Conservation (phyloP, 37 sponge, comb jelly and placozoan genomes). For the Ephydatia muelleri region DNA sequence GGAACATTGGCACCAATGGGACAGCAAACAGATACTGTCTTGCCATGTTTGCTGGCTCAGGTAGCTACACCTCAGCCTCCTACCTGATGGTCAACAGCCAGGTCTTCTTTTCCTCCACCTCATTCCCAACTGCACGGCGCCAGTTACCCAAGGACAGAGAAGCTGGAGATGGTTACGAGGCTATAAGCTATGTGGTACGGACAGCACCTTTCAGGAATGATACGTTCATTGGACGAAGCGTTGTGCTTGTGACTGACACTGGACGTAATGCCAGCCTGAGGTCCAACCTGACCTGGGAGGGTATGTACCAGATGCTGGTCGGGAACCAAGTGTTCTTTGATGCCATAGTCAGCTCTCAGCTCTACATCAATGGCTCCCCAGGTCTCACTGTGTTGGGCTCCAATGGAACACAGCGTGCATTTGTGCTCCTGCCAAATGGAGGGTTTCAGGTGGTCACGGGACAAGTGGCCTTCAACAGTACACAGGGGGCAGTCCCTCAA, state of each 20-base stretch:
- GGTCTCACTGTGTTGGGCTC: slow-evolving; percentile 30
- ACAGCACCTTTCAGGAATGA: slow-evolving; percentile 41
- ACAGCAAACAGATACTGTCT: slow-evolving; percentile 46
- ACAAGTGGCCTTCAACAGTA: background rate
- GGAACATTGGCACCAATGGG: slow-evolving; percentile 7
- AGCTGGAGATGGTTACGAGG: slow-evolving; percentile 56
- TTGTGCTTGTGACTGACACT: slow-evolving; percentile 31
- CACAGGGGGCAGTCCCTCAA: slow-evolving; percentile 10
- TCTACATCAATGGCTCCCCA: background rate
- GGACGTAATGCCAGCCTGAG: slow-evolving; percentile 4
- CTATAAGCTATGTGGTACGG: slow-evolving; percentile 12
- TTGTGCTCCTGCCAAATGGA: background rate
- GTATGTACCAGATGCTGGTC: slow-evolving; percentile 4
- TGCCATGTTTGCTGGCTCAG: slow-evolving; percentile 44
- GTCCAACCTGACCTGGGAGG: slow-evolving; percentile 8
- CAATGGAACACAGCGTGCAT: background rate
- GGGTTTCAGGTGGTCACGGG: background rate
- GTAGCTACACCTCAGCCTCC: background rate
- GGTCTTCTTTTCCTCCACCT: slow-evolving; percentile 15
- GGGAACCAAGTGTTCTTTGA: background rate
- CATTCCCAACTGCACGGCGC: slow-evolving; percentile 15
- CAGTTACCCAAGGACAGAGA: slow-evolving; percentile 8
- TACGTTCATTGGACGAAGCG: background rate
- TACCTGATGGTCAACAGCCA: slow-evolving; percentile 14
- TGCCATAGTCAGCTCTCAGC: slow-evolving; percentile 11